These are phyloP conservation scores for Chrysolophus pictus DNA, from an alignment of 2,797 vertebrate genomes.

Conservation along the genomic window DNA sequence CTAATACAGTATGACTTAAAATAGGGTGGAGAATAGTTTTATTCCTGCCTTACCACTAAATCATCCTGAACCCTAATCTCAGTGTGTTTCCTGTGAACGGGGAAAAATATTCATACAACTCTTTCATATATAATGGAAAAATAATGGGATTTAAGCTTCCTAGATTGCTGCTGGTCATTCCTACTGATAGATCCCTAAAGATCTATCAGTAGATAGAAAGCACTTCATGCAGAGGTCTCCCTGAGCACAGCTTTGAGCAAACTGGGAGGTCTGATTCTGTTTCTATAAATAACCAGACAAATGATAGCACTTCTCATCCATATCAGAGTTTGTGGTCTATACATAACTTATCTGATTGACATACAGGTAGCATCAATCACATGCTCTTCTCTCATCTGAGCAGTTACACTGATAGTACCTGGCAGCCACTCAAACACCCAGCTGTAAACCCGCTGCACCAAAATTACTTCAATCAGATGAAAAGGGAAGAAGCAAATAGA, in stretches of 20 bases:
- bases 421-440: not conserved
- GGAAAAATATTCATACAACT: not conserved
- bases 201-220: too few relatives aligned
- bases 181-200: not conserved
- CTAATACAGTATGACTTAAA: not conserved
- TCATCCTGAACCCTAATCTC: not conserved
- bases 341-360: not conserved
- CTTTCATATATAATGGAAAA: not conserved
- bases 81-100: not conserved
- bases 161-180: not conserved
- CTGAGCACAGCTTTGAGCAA: not conserved
- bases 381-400: not conserved
- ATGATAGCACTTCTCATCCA: not conserved
- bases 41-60: not conserved
- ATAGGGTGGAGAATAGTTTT: not conserved
- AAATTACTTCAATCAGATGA: not conserved
- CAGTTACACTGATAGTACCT: not conserved
- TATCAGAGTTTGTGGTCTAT: not conserved
- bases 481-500: not conserved
- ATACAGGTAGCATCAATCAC: not conserved
- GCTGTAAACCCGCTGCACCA: not conserved
- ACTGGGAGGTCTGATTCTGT: not conserved
- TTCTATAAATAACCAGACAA: not conserved
- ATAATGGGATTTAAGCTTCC: not conserved
- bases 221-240: not conserved